A percentile compares a stretch with the other conserved stretches of the same genome.
These are phyloP conservation scores for Phylloscopus trochiloides DNA, from an alignment of 2,113 vertebrate species.

Conservation along the genomic window DNA sequence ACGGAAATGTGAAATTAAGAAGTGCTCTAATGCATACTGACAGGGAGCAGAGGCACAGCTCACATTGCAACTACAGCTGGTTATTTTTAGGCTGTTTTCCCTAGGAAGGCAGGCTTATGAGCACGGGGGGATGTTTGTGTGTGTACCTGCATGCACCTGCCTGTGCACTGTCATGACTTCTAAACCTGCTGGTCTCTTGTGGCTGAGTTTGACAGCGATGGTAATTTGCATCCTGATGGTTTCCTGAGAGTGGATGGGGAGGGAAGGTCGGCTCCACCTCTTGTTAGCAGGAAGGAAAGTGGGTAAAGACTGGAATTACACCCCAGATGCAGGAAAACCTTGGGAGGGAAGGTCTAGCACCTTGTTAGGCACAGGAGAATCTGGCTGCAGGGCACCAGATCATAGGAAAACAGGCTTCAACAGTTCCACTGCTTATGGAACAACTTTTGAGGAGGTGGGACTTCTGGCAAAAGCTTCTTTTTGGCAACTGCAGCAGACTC, in stretches of 20 bases:
- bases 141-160: not conserved
- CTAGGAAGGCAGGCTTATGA: not conserved
- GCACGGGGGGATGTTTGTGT: not conserved
- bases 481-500: not conserved
- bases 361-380: not conserved
- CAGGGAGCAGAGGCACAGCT: not conserved
- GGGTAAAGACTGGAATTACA: not conserved
- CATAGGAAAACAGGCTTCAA: not conserved
- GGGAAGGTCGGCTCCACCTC: not conserved
- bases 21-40: not conserved
- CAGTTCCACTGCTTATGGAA: constrained; percentile 16
- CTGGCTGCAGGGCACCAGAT: not conserved
- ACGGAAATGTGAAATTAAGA: constrained; percentile 10
- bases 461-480: constrained; percentile 20
- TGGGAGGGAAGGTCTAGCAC: not conserved
- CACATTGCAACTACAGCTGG: not conserved
- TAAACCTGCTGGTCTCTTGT: not conserved
- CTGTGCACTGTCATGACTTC: not conserved
- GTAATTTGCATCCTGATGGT: not conserved
- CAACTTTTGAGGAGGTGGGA: constrained; percentile 30
- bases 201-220: not conserved
- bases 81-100: constrained; percentile 1
- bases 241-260: not conserved
- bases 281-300: accelerated
- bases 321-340: not conserved